Conservation (phyloP, 2,113 vertebrate species). For the Scopus umbretta region DNA sequence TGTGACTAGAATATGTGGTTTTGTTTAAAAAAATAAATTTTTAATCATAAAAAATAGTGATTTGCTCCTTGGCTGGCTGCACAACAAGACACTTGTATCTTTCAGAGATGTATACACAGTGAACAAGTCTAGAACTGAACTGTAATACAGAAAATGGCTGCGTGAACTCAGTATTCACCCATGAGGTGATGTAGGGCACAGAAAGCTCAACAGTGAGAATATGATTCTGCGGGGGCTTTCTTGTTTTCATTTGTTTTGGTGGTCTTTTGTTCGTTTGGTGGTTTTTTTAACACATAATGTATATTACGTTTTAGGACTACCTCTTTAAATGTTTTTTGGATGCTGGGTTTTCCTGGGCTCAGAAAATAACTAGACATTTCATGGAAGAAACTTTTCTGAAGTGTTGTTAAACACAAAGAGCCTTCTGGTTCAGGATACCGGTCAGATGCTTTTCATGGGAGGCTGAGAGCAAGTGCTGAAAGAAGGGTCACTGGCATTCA, state of each 20-base stretch:
- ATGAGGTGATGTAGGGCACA: neutral
- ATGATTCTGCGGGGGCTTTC: neutral
- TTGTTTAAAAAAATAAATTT: neutral
- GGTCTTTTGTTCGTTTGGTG: neutral
- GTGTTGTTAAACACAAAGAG: neutral
- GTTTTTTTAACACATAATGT: neutral
- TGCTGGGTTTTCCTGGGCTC: neutral
- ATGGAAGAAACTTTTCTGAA: neutral
- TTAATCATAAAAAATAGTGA: neutral
- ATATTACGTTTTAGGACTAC: neutral
- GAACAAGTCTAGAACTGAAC: neutral
- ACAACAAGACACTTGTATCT: neutral
- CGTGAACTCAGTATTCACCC: neutral
- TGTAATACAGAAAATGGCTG: neutral
- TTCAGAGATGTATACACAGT: neutral
- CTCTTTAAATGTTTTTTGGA: neutral
- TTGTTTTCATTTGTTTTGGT: neutral
- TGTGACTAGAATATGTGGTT: neutral
- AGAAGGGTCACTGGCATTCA: neutral
- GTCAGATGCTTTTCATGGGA: neutral
- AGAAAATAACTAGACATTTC: neutral
- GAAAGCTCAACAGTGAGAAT: neutral
- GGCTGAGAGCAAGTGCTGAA: neutral
- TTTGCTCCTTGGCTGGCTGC: neutral
- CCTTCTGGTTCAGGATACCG: neutral